phyloP scores from a whole-genome alignment of 2,113 vertebrate genomes.

The Cebidichthys violaceus region DNA sequence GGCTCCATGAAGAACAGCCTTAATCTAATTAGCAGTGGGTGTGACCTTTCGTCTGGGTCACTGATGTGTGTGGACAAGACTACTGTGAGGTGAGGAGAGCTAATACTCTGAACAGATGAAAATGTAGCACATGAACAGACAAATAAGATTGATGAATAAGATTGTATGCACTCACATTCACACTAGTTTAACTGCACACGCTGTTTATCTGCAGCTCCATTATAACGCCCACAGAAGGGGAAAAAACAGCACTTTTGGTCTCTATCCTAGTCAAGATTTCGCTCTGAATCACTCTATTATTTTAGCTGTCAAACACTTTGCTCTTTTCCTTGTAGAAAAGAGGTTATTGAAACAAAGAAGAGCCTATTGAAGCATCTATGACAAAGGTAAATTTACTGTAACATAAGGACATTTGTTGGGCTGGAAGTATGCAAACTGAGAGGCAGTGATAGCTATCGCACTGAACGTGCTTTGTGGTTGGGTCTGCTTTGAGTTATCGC shows the following conservation, averaged over 20 bases:
- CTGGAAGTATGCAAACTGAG: slow-evolving; percentile 29
- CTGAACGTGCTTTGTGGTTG: slow-evolving; percentile 34
- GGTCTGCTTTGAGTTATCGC: slow-evolving; percentile 72
- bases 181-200: background rate
- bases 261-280: slow-evolving; percentile 4
- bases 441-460: slow-evolving; percentile 41
- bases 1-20: slow-evolving; percentile 35
- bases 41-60: slow-evolving; percentile 71
- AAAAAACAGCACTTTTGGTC: slow-evolving; percentile 25
- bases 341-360: background rate
- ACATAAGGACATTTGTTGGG: slow-evolving; percentile 14
- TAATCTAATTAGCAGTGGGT: slow-evolving; percentile 74
- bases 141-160: slow-evolving; percentile 10
- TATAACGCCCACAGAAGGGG: slow-evolving; percentile 15
- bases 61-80: slow-evolving; percentile 50
- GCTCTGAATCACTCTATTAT: slow-evolving; percentile 16
- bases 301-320: slow-evolving; percentile 23
- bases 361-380: background rate
- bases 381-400: background rate
- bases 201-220: slow-evolving; percentile 23
- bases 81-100: slow-evolving; percentile 50
- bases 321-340: slow-evolving; percentile 11
- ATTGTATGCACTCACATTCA: background rate
- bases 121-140: slow-evolving; percentile 19
- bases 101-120: slow-evolving; percentile 23